Percentiles rank a stretch among this genome's conserved stretches.
Conservation (phyloP, 2,797 vertebrate genomes). For the Staurois parvus region DNA sequence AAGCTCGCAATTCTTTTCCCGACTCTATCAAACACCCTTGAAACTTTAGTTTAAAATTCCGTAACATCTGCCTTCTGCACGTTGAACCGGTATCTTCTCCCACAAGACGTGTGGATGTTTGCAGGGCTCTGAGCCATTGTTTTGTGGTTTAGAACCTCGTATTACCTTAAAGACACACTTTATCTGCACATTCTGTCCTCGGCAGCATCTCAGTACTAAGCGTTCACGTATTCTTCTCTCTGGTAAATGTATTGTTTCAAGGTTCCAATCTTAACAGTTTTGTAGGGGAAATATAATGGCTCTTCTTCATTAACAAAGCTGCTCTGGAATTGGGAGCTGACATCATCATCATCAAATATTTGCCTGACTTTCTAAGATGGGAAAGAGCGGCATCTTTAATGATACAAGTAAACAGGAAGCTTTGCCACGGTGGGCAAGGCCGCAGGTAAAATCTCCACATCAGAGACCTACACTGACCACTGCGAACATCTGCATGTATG, state of each 20-base stretch:
- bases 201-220: not conserved
- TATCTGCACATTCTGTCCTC: not conserved
- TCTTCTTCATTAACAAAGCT: no score
- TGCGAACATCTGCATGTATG: no score
- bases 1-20: conserved; percentile 28
- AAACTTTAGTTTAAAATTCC: conserved; percentile 47
- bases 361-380: no score
- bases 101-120: conserved; percentile 20
- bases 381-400: no score
- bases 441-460: no score
- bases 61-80: conserved; percentile 47
- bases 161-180: conserved; percentile 17
- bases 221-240: not conserved
- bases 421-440: no score
- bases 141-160: conserved; percentile 30
- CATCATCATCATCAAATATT: no score
- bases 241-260: not conserved
- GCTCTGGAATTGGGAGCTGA: no score
- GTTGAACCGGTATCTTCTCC: conserved; percentile 35
- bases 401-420: no score
- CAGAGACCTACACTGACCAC: no score
- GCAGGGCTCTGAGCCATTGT: conserved; percentile 24
- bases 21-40: conserved; percentile 34
- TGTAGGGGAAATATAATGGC: not conserved
- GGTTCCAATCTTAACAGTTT: not conserved